A percentile compares a stretch with the other conserved stretches of the same genome.
phyloP scores from a whole-genome alignment of 2,888 invertebrate species.

The Andrena camellia region DNA sequence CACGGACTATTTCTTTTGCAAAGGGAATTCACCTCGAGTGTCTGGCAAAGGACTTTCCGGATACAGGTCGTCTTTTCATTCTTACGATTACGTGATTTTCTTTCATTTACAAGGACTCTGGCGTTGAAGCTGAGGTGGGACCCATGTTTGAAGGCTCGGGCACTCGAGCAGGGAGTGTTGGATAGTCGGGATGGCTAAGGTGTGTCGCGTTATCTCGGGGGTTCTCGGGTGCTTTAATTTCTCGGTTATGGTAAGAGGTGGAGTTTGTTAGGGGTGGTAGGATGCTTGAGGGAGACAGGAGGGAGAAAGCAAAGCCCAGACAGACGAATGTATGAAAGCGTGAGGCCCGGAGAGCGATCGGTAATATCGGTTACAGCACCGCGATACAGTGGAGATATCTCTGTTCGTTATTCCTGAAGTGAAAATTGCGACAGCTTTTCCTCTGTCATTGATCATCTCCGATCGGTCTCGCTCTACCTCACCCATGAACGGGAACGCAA shows the following conservation, averaged over 20 bases:
- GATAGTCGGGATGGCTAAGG: too few relatives aligned
- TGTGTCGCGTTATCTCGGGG: too few relatives aligned
- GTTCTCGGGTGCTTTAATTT: too few relatives aligned
- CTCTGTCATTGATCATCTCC: slow-evolving; percentile 59
- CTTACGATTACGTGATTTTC: not conserved
- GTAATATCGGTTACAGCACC: slow-evolving; percentile 42
- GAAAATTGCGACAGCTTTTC: slow-evolving; percentile 13
- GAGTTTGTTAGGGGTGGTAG: not conserved
- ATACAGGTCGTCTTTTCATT: slow-evolving; percentile 1
- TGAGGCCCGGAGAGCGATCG: slow-evolving; percentile 75
- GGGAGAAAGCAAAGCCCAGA: slow-evolving; percentile 75
- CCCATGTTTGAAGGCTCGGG: not conserved
- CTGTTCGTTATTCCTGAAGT: not conserved
- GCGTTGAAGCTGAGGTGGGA: slow-evolving; percentile 5
- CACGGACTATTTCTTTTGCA: slow-evolving; percentile 65
- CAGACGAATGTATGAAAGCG: slow-evolving; percentile 76
- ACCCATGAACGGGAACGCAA: slow-evolving; percentile 77
- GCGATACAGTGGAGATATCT: not conserved
- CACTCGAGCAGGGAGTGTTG: not conserved
- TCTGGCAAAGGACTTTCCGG: slow-evolving; percentile 58
- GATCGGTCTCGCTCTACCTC: slow-evolving; percentile 75
- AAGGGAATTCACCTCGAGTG: slow-evolving; percentile 71
- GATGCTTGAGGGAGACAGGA: slow-evolving; percentile 1
- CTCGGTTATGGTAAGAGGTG: too few relatives aligned
- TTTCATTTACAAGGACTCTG: not conserved